Evolutionary conservation across 2,113 vertebrate genomes (phyloP), one percentile per base, ranked within the genome.

Genomic region (Malurus alboscapulatus): DNA sequence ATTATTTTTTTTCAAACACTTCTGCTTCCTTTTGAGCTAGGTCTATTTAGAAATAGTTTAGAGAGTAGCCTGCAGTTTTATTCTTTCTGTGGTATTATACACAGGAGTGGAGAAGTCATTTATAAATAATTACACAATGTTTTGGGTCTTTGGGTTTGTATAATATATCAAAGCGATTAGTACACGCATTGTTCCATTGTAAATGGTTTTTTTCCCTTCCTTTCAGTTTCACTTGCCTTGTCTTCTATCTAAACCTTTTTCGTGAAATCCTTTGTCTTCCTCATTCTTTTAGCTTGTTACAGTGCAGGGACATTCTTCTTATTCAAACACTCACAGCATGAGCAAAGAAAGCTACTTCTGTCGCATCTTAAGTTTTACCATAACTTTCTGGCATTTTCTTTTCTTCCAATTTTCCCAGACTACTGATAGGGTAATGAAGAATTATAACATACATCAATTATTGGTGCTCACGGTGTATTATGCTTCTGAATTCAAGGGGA

Each of bases 41-140:
- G 97, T 97, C 98, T 98, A 98, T 98, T 98, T 98, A 98, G 98
- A 98, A 98, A 98, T 98, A 98, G 98, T 98, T 98, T 98, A 98
- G 97, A 98, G 98, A 99, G 99, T 97, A 98, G 98, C 99, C 99
- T 99, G 99, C 98, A 98, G 99, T 98, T 99, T 98, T 98, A 99
- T 99, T 99, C 98, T 99, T 98, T 97, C 97, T 96, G 94, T 84
- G 96, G 98, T 97, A 98, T 99, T 98, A 98, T 98, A 97, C 97
- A 96, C 97, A 97, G 97, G 97, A 98, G 98, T 98, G 98, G 98
- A 99, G 97, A 98, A 98, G 98, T 99, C 99, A 99, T 99, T 99
- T 99, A 99, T 99, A 99, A 99, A 99, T 99, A 99, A 99, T 99
- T 99, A 99, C 98, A 99, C 98, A 99, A 99, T 99, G 99, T 99